Conservation (phyloP, 2,797 vertebrate genomes). For the Strix occidentalis region DNA sequence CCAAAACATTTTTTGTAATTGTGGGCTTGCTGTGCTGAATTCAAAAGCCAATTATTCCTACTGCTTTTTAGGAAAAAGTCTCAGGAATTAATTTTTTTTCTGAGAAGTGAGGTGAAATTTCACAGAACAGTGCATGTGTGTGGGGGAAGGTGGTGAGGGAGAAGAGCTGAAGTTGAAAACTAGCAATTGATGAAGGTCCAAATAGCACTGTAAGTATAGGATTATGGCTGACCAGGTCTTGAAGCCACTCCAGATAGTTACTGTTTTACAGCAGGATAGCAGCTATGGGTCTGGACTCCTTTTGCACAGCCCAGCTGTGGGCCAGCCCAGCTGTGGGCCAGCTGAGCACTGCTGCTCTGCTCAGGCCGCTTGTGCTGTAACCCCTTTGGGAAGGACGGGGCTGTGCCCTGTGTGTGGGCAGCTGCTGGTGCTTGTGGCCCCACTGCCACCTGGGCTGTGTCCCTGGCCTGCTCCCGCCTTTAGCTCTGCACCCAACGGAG, state of each 20-base stretch:
- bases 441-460: background rate
- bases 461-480: accelerated
- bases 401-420: background rate
- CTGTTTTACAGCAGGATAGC: background rate
- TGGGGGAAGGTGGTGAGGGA: background rate
- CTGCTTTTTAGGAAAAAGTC: constrained; percentile 46
- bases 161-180: background rate
- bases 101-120: background rate
- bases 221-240: background rate
- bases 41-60: constrained; percentile 1
- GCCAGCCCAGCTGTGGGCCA: background rate
- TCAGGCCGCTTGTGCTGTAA: background rate
- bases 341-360: background rate
- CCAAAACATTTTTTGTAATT: constrained; percentile 22
- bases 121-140: background rate
- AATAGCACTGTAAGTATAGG: background rate
- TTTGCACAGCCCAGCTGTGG: background rate
- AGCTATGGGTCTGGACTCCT: background rate
- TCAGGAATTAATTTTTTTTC: background rate
- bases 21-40: constrained; percentile 15
- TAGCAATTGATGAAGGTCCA: background rate
- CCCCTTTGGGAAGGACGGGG: background rate
- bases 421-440: background rate
- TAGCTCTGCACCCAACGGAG: accelerated
- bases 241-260: background rate